Evolutionary conservation across 2,113 vertebrate species (phyloP).

Genomic region (Saguinus imperator): DNA sequence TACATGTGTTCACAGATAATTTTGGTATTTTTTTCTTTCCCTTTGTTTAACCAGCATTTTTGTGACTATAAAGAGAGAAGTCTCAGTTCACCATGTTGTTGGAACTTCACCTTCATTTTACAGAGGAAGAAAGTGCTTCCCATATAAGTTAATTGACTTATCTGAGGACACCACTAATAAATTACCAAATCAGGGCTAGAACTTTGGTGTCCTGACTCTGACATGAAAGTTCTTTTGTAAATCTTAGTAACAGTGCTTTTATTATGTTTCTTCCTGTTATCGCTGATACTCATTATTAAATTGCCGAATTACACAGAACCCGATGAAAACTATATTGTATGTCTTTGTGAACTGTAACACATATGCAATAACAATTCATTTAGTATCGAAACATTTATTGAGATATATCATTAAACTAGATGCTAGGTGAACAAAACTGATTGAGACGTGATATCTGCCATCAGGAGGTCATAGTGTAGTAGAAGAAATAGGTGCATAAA

Average conservation of each 20-base stretch:
- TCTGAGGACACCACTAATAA: not conserved
- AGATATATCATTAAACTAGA: not conserved
- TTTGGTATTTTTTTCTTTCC: not conserved
- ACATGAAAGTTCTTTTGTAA: not conserved
- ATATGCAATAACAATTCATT: not conserved
- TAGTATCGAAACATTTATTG: not conserved
- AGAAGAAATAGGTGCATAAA: not conserved
- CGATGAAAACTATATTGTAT: not conserved
- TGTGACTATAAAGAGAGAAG: not conserved
- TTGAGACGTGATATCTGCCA: not conserved
- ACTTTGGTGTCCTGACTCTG: not conserved
- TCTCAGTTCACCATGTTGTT: not conserved
- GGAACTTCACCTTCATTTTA: not conserved
- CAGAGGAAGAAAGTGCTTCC: not conserved
- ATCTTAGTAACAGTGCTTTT: not conserved
- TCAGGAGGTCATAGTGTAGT: not conserved
- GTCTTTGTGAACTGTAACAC: not conserved
- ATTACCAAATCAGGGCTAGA: not conserved
- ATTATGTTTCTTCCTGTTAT: not conserved
- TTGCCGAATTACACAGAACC: not conserved
- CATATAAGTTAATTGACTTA: not conserved
- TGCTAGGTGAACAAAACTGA: not conserved
- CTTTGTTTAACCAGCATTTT: not conserved
- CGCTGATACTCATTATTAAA: not conserved
- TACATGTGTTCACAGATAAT: accelerated